A percentile compares a stretch with the other conserved stretches of the same genome.
Conservation (phyloP, 2,113 vertebrate species). For the Riparia riparia region DNA sequence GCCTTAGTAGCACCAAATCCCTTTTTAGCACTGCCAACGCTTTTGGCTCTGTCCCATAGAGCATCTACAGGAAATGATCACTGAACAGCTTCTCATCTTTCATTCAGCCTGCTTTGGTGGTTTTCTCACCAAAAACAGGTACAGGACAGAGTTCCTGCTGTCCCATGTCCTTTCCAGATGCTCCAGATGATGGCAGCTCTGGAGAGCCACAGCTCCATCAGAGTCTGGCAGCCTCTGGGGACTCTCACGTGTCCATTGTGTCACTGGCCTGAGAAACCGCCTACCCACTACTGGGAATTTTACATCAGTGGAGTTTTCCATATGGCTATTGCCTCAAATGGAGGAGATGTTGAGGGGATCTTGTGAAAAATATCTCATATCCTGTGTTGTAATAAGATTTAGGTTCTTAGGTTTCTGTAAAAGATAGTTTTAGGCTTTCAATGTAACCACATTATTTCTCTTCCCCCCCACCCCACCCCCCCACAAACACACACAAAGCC, state of each 20-base stretch:
- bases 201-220: not conserved
- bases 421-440: not conserved
- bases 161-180: not conserved
- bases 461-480: not conserved
- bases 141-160: not conserved
- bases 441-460: not conserved
- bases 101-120: not conserved
- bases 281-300: not conserved
- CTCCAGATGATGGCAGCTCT: fast-evolving
- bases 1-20: not conserved
- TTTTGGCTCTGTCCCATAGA: not conserved
- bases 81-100: not conserved
- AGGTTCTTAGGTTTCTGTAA: not conserved
- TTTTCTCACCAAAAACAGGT: not conserved
- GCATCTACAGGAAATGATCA: not conserved
- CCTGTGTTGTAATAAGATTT: not conserved
- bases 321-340: not conserved
- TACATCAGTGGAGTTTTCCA: not conserved
- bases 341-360: not conserved
- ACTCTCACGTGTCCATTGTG: fast-evolving
- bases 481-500: not conserved
- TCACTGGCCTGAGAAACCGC: not conserved
- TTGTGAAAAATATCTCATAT: not conserved
- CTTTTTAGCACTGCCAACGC: not conserved
- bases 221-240: not conserved